phyloP scores from a whole-genome alignment of 2,113 vertebrate genomes.

The Nyctibius bracteatus region DNA sequence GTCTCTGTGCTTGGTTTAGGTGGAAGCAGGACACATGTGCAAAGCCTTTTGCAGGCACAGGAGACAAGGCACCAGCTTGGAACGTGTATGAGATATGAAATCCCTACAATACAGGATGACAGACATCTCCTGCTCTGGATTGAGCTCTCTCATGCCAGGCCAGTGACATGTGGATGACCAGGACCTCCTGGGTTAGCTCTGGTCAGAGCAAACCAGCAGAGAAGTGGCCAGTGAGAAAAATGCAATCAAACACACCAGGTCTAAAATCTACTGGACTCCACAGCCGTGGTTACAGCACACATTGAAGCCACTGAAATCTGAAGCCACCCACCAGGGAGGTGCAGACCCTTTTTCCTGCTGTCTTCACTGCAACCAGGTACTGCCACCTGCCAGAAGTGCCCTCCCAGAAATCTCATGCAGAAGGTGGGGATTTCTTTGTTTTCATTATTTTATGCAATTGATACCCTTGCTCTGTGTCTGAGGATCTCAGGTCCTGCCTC shows the following conservation, averaged over 20 bases:
- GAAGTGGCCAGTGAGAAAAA: neutral
- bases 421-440: neutral
- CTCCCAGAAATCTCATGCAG: neutral
- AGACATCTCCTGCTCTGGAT: neutral
- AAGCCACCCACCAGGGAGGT: neutral
- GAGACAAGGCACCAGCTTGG: neutral
- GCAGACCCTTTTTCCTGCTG: neutral
- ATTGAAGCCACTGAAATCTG: neutral
- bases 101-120: neutral
- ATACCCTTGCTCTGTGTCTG: neutral
- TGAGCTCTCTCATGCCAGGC: neutral
- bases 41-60: neutral
- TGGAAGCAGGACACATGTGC: rapidly evolving
- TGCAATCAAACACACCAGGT: neutral
- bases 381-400: neutral
- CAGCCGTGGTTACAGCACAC: neutral
- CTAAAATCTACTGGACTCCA: neutral
- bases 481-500: neutral
- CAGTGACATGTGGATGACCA: neutral
- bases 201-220: neutral
- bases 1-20: neutral
- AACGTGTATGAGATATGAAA: neutral
- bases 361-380: neutral
- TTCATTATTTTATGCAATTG: neutral
- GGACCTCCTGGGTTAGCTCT: neutral